Conservation (phyloP, 2,797 vertebrate genomes). For the Chromobotia macracanthus region DNA sequence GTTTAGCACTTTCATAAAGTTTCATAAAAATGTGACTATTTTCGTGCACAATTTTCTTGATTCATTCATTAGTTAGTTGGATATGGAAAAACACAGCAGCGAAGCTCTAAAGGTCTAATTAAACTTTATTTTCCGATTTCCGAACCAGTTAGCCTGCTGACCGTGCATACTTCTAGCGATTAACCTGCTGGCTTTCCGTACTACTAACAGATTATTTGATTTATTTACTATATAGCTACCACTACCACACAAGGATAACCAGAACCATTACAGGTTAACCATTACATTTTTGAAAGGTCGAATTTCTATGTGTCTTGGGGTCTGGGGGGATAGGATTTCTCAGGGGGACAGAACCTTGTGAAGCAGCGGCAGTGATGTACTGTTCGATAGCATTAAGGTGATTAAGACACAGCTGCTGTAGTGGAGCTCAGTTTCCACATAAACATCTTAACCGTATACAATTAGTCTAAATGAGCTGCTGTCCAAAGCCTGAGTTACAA, state of each 20-base stretch:
- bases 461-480: slow-evolving; percentile 25
- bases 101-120: not conserved
- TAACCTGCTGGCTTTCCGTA: no score
- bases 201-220: no score
- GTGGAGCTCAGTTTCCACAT: slow-evolving; percentile 25
- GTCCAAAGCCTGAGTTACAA: slow-evolving; percentile 24
- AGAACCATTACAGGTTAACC: no score
- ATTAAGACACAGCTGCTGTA: slow-evolving; percentile 32
- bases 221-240: no score
- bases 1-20: slow-evolving; percentile 5
- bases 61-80: slow-evolving; percentile 18
- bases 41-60: not conserved
- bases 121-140: no score
- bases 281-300: not conserved
- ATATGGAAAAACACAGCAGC: not conserved
- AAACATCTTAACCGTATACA: slow-evolving; percentile 13
- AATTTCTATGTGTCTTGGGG: not conserved
- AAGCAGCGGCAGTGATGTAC: not conserved
- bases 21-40: slow-evolving; percentile 23
- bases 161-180: no score
- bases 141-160: no score
- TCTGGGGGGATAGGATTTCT: not conserved
- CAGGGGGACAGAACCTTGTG: not conserved
- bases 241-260: no score
- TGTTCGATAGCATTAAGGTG: slow-evolving; percentile 4